Conservation (phyloP, 2,888 invertebrate species). For the Netelia melanura region DNA sequence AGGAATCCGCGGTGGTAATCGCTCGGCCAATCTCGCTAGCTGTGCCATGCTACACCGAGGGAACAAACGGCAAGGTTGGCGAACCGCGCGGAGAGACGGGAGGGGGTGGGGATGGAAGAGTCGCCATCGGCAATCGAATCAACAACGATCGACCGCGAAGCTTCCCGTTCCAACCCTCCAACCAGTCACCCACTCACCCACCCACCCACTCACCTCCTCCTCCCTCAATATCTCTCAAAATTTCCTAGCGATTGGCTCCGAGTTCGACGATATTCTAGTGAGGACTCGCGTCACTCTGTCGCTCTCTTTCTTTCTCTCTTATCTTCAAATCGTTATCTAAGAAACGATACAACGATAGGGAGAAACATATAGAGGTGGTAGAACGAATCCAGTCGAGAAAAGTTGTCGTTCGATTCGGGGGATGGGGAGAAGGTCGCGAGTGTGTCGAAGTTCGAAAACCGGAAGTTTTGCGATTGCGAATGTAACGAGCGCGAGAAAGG, state of each 20-base stretch:
- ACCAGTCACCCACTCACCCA: neutral
- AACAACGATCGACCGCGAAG: slow-evolving; percentile 57
- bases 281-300: too few relatives aligned
- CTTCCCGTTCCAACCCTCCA: slow-evolving; percentile 28
- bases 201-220: too few relatives aligned
- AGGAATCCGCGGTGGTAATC: slow-evolving; percentile 41
- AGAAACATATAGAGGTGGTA: too few relatives aligned
- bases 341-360: too few relatives aligned
- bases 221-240: too few relatives aligned
- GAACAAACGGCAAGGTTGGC: slow-evolving; percentile 21
- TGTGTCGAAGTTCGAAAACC: neutral
- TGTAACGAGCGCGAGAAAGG: slow-evolving; percentile 18
- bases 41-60: slow-evolving; percentile 12
- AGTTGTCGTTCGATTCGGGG: too few relatives aligned
- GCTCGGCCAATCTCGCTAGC: slow-evolving; percentile 47
- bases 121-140: slow-evolving; percentile 59
- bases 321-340: too few relatives aligned
- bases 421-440: too few relatives aligned
- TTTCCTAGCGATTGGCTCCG: too few relatives aligned
- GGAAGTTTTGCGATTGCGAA: slow-evolving; percentile 45
- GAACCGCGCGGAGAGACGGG: slow-evolving; percentile 13
- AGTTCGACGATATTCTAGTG: too few relatives aligned
- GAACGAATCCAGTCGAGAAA: too few relatives aligned
- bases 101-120: neutral
- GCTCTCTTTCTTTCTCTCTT: too few relatives aligned